phyloP scores from a whole-genome alignment of 2,113 vertebrate species.

The Trogon surrucura region DNA sequence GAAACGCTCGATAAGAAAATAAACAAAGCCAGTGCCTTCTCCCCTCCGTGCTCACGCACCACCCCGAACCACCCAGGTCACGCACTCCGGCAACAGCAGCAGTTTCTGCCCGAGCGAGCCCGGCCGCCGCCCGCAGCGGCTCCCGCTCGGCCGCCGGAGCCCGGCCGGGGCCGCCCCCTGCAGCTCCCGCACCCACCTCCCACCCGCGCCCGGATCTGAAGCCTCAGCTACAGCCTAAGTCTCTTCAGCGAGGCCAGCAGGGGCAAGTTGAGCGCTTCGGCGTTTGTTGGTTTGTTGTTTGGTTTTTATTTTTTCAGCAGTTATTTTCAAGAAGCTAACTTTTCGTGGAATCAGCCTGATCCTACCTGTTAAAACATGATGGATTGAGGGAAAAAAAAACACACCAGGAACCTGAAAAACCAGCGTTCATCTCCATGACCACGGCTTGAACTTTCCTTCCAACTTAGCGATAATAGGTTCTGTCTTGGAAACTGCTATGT shows the following conservation, averaged over 20 bases:
- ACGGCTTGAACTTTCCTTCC: slow-evolving; percentile 88
- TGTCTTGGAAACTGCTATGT: slow-evolving; percentile 85
- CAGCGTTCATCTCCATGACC: slow-evolving; percentile 86
- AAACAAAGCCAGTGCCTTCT: slow-evolving; percentile 31
- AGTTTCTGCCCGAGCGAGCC: background rate
- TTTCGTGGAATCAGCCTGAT: slow-evolving; percentile 76
- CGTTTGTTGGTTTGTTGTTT: background rate
- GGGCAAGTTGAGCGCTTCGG: background rate
- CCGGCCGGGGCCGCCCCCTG: background rate
- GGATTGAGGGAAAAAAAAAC: slow-evolving; percentile 73
- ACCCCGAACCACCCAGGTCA: background rate
- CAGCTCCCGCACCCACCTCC: background rate
- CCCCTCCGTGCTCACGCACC: background rate
- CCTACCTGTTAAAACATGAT: slow-evolving; percentile 86
- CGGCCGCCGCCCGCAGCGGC: background rate
- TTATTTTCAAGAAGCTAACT: slow-evolving; percentile 63
- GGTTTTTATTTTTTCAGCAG: background rate
- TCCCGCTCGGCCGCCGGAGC: background rate
- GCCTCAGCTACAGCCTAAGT: background rate
- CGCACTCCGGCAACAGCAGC: background rate
- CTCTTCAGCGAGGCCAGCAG: background rate
- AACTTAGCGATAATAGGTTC: slow-evolving; percentile 91
- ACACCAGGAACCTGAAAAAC: slow-evolving; percentile 88
- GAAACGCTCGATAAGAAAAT: background rate
- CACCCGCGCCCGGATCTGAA: background rate